These are phyloP conservation scores for Acanthococcus lagerstroemiae DNA, from an alignment of 2,888 invertebrate species.

Conservation along the genomic window DNA sequence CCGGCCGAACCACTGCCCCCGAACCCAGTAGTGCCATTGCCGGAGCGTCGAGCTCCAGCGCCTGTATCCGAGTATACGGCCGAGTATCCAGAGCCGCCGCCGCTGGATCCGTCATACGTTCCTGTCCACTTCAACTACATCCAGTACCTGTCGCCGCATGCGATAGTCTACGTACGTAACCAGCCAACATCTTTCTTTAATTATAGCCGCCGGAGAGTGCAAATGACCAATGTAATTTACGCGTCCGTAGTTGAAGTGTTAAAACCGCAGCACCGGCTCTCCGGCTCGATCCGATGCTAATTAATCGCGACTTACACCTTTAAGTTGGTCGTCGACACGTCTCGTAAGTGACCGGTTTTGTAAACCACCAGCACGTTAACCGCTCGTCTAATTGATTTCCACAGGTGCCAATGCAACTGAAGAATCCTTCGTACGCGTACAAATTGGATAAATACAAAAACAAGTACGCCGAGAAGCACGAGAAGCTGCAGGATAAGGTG, in stretches of 20 bases:
- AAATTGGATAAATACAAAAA: slow-evolving; percentile 1
- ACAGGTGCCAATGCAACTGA: slow-evolving; percentile 24
- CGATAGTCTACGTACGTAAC: slow-evolving; percentile 36
- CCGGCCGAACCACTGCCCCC: slow-evolving; percentile 38
- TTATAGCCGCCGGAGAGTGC: no score
- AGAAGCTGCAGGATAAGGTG: slow-evolving; percentile 7
- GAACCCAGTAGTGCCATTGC: slow-evolving; percentile 11
- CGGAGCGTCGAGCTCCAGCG: slow-evolving; percentile 33
- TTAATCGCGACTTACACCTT: not conserved
- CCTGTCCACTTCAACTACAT: slow-evolving; percentile 36
- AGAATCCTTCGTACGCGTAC: not conserved
- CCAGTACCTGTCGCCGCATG: slow-evolving; percentile 35
- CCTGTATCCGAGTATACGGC: slow-evolving; percentile 38
- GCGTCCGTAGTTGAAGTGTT: not conserved
- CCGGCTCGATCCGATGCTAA: no score
- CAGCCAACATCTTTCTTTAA: no score
- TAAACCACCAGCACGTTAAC: no score
- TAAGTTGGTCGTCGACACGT: not conserved
- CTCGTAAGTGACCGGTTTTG: not conserved
- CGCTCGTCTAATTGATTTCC: not conserved
- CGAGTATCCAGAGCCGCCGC: slow-evolving; percentile 38
- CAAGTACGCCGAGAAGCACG: slow-evolving; percentile 9
- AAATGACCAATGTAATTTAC: no score
- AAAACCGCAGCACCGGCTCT: not conserved
- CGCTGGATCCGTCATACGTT: slow-evolving; percentile 37